These are phyloP conservation scores for Xanthia togata DNA, from an alignment of 2,888 invertebrate species.

Conservation along the genomic window DNA sequence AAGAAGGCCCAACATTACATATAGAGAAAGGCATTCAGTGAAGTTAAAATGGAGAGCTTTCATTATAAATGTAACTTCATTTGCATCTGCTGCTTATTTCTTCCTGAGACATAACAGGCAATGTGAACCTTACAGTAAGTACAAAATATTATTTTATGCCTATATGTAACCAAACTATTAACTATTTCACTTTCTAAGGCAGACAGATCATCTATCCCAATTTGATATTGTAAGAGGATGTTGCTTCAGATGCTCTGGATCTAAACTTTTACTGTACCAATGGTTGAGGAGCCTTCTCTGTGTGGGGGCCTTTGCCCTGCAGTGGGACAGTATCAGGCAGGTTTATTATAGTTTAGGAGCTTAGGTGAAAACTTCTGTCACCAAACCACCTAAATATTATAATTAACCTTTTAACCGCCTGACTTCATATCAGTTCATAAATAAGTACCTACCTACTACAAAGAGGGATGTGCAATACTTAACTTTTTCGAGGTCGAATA, in stretches of 20 bases:
- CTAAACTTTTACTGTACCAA: not conserved
- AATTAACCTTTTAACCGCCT: no score
- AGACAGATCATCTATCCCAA: not conserved
- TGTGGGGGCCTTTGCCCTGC: not conserved
- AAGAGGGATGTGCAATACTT: no score
- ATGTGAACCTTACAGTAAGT: slow-evolving; percentile 97
- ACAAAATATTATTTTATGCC: slow-evolving; percentile 10
- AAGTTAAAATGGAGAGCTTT: slow-evolving; percentile 94
- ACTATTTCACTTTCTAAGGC: not conserved
- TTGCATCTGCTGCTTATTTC: slow-evolving; percentile 95
- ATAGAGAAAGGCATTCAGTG: slow-evolving; percentile 92
- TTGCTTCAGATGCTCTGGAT: not conserved
- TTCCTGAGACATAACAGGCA: slow-evolving; percentile 97
- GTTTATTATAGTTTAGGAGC: not conserved
- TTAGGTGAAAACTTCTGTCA: not conserved
- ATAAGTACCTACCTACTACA: no score
- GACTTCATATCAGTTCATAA: no score
- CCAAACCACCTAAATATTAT: not conserved
- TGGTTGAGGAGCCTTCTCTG: not conserved
- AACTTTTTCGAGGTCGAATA: no score
- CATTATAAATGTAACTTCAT: slow-evolving; percentile 93
- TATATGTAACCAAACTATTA: not conserved
- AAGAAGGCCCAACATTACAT: slow-evolving; percentile 89
- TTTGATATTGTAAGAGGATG: not conserved
- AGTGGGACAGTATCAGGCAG: not conserved